These are phyloP conservation scores for Schizopygopsis pylzovi DNA, from an alignment of 2,797 vertebrate species.

Conservation along the genomic window DNA sequence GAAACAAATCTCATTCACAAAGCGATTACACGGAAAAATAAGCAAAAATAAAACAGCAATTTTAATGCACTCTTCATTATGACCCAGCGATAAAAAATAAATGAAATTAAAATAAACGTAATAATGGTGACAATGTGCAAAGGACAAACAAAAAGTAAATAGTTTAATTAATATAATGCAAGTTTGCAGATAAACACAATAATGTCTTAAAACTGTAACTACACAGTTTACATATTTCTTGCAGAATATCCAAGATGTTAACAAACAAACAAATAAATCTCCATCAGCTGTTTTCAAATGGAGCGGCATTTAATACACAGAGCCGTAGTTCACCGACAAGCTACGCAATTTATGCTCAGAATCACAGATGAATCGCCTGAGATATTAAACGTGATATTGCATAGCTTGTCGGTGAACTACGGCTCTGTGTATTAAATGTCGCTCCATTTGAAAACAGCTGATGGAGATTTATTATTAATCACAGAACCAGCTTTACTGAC, in stretches of 20 bases:
- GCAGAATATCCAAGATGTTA: not conserved
- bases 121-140: not conserved
- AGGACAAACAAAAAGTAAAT: not conserved
- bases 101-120: not conserved
- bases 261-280: not conserved
- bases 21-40: not conserved
- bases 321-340: no score
- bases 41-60: not conserved
- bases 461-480: no score
- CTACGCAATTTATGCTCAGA: no score
- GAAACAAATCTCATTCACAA: not conserved
- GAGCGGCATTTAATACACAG: no score
- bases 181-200: not conserved
- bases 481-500: no score
- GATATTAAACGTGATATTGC: no score
- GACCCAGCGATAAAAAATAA: not conserved
- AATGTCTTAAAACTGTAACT: not conserved
- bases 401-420: no score
- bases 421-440: no score
- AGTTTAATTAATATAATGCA: not conserved
- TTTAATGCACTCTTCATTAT: not conserved
- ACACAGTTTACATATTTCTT: not conserved
- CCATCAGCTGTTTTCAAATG: no score
- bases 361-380: no score
- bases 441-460: no score